Percentiles rank a stretch among this genome's conserved stretches.
Conservation (phyloP, 2,797 vertebrate species). For the Calcarius lapponicus region DNA sequence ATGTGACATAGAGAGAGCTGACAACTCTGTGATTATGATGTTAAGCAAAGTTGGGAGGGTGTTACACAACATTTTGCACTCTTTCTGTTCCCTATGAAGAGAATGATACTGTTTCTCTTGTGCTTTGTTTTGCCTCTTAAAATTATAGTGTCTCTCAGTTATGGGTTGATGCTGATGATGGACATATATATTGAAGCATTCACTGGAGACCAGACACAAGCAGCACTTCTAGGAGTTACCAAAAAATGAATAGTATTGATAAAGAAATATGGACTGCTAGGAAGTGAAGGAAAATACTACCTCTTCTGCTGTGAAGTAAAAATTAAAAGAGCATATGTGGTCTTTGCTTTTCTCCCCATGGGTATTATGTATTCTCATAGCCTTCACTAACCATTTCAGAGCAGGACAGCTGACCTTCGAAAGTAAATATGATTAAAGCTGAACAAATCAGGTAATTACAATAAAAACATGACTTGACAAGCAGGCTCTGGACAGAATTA, state of each 20-base stretch:
- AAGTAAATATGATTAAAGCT: conserved; percentile 80
- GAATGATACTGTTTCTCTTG: background rate
- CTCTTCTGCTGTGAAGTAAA: background rate
- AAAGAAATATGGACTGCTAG: background rate
- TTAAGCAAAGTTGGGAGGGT: background rate
- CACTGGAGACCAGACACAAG: background rate
- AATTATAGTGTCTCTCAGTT: background rate
- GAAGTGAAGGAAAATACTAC: background rate
- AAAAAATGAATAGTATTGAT: background rate
- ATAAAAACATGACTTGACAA: conserved; percentile 82
- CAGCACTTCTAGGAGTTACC: background rate
- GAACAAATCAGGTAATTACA: conserved; percentile 84
- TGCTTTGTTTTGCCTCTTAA: background rate
- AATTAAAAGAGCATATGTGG: background rate
- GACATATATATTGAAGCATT: background rate
- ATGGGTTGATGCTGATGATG: background rate
- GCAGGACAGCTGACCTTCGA: conserved; percentile 79
- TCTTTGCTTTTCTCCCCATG: conserved; percentile 32
- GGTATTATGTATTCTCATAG: conserved; percentile 39
- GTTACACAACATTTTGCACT: background rate
- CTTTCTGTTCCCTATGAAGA: background rate
- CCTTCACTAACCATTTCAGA: conserved; percentile 62
- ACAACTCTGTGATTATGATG: background rate
- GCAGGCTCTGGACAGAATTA: conserved; percentile 81
- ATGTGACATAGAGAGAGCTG: background rate